Conservation (phyloP, 2,113 vertebrate species). For the Gopherus evgoodei region DNA sequence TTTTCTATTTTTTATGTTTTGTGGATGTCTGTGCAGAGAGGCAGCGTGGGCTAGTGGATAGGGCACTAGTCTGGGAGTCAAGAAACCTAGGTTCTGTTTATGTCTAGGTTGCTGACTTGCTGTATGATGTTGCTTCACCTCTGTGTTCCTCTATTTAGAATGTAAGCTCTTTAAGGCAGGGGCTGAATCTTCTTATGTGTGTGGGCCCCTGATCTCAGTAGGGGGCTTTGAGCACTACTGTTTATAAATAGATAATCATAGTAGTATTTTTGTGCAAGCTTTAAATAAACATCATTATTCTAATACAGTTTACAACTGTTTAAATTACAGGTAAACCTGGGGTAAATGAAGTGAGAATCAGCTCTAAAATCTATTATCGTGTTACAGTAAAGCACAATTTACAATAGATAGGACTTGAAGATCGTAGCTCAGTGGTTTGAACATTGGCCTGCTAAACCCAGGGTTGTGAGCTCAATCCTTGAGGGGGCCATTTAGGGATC, state of each 20-base stretch:
- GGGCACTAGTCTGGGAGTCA: background rate
- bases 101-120: constrained; percentile 32
- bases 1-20: constrained; percentile 9
- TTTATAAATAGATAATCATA: constrained; percentile 21
- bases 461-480: no score
- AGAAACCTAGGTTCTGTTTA: constrained; percentile 2
- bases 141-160: constrained; percentile 27
- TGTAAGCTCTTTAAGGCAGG: constrained; percentile 12
- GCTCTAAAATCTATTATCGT: background rate
- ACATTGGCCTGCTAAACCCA: no score
- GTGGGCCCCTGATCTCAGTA: background rate
- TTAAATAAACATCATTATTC: background rate
- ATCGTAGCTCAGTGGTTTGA: background rate
- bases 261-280: background rate
- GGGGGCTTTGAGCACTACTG: background rate
- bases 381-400: background rate
- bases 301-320: constrained; percentile 32
- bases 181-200: background rate
- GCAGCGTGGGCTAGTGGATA: background rate
- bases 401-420: constrained; percentile 54
- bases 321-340: constrained; percentile 56
- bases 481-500: no score
- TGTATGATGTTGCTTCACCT: constrained; percentile 34
- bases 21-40: constrained; percentile 4
- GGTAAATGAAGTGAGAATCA: background rate